phyloP scores from a whole-genome alignment of 1,140 invertebrate species.

The Pinna nobilis region DNA sequence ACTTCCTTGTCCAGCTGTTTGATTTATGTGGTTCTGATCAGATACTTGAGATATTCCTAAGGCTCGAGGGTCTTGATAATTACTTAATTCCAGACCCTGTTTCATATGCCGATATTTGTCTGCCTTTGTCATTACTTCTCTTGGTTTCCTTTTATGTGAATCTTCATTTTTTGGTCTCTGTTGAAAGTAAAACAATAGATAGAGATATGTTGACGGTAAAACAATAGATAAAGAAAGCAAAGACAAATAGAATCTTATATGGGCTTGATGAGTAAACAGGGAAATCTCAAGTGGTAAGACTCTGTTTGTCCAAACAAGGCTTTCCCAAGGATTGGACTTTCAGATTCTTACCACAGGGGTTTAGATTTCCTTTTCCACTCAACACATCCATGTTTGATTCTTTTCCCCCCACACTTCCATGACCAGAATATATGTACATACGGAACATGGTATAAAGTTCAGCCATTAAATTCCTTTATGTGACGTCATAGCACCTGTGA shows the following conservation, averaged over 20 bases:
- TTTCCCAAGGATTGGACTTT: too few species aligned
- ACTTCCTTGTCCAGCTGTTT: background rate
- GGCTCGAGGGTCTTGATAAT: constrained; percentile 38
- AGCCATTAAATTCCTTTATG: too few species aligned
- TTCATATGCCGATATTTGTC: constrained; percentile 57
- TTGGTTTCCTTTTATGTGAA: constrained; percentile 33
- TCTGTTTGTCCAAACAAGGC: background rate
- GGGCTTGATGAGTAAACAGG: too few species aligned
- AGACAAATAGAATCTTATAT: too few species aligned
- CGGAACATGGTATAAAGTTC: too few species aligned
- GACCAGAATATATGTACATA: too few species aligned
- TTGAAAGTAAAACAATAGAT: constrained; percentile 11
- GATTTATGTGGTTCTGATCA: background rate
- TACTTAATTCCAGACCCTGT: constrained; percentile 56
- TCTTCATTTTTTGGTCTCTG: constrained; percentile 51
- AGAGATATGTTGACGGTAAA: background rate
- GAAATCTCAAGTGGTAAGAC: background rate
- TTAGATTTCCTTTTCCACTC: too few species aligned
- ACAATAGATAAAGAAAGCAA: background rate
- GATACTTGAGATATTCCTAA: background rate
- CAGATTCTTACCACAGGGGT: too few species aligned
- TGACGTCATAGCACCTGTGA: too few species aligned
- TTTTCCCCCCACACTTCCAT: too few species aligned
- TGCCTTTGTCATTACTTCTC: constrained; percentile 50
- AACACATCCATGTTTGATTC: too few species aligned